A percentile compares a stretch with the other conserved stretches of the same genome.
These are phyloP conservation scores for Scaptodrosophila latifasciaeformis DNA, from an alignment of 2,888 invertebrate species.

Conservation along the genomic window DNA sequence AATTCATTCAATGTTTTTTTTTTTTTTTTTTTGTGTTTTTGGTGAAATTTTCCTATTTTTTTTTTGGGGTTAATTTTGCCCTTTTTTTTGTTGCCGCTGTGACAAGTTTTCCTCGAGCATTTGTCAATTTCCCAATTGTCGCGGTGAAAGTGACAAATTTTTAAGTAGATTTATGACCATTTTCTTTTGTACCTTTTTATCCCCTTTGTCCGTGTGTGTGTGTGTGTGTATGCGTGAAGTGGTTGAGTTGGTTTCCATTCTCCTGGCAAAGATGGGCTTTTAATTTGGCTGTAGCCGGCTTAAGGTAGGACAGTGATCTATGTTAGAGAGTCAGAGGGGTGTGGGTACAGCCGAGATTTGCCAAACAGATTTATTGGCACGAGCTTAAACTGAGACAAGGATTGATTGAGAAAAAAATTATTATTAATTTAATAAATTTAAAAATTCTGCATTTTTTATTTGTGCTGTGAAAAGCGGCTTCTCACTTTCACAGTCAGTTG, in stretches of 20 bases:
- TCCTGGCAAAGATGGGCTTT: background rate
- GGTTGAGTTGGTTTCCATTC: constrained; percentile 41
- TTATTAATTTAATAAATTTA: too few species aligned
- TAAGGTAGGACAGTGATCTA: too few species aligned
- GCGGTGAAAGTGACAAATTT: constrained; percentile 61
- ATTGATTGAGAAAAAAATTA: too few species aligned
- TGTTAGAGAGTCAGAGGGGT: too few species aligned
- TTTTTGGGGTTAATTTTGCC: constrained; percentile 11
- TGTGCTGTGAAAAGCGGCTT: too few species aligned
- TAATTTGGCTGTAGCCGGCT: too few species aligned
- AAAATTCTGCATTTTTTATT: too few species aligned
- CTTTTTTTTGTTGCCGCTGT: constrained; percentile 27
- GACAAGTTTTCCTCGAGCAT: constrained; percentile 11
- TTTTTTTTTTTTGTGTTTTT: constrained; percentile 24
- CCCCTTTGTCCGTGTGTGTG: too few species aligned
- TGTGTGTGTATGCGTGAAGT: constrained; percentile 18
- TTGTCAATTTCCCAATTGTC: constrained; percentile 57
- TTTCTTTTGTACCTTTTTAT: background rate
- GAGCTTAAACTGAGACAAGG: too few species aligned
- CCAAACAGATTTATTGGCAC: too few species aligned
- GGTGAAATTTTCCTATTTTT: constrained; percentile 17
- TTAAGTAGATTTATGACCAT: constrained; percentile 37
- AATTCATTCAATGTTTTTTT: constrained; percentile 3
- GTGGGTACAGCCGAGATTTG: too few species aligned
- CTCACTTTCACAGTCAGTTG: too few species aligned